These are phyloP conservation scores for Rhadina sibilatrix DNA, from an alignment of 2,113 vertebrate species.

Conservation along the genomic window DNA sequence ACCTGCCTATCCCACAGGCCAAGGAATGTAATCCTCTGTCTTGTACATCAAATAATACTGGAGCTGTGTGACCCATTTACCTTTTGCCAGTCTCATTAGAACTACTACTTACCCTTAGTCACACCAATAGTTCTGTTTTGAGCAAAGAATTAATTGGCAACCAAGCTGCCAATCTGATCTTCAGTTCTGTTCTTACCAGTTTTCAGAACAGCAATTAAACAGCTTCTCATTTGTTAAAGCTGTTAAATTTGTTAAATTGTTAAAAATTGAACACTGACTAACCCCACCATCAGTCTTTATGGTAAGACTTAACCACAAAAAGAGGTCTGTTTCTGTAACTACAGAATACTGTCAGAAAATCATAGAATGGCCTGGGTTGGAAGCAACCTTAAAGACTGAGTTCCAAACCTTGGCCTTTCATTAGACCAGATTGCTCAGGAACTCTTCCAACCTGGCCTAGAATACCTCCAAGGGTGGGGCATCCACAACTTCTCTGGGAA, in stretches of 20 bases:
- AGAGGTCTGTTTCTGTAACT: background rate
- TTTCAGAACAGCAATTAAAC: background rate
- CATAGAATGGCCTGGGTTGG: background rate
- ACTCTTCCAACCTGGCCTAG: background rate
- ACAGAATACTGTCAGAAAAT: background rate
- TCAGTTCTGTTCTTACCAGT: background rate
- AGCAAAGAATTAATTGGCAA: background rate
- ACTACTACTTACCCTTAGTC: background rate
- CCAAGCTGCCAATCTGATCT: background rate
- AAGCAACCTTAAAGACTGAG: accelerated
- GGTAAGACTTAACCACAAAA: background rate
- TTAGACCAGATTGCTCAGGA: background rate
- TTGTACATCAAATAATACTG: background rate
- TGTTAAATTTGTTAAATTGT: too few relatives aligned
- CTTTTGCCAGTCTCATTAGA: background rate
- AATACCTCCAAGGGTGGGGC: background rate
- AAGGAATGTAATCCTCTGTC: background rate
- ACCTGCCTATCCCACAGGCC: background rate
- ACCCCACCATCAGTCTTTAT: background rate
- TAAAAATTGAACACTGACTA: background rate
- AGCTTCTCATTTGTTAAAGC: background rate
- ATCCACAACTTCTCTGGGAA: background rate
- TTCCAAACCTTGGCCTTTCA: background rate
- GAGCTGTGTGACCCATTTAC: background rate
- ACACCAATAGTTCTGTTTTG: background rate